Percentiles rank a stretch among this genome's conserved stretches.
phyloP scores from a whole-genome alignment of 2,888 invertebrate species.

The Cephonodes hylas region DNA sequence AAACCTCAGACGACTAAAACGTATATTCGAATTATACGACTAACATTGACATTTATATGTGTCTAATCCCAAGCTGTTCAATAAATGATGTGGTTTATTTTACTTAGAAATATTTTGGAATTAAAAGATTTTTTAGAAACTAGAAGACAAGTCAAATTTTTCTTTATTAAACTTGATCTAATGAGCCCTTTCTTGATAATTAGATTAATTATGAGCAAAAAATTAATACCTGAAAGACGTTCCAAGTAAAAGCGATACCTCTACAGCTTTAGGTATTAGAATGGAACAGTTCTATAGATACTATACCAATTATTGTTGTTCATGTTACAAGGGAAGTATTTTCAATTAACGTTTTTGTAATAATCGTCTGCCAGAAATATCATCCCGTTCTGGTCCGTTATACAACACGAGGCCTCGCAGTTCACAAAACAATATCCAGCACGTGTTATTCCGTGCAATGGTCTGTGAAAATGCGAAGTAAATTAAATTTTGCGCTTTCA shows the following conservation, averaged over 20 bases:
- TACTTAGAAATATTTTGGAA: neutral
- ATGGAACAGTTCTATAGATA: too few relatives aligned
- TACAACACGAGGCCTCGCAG: neutral
- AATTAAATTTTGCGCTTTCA: conserved; percentile 4
- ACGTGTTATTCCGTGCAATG: neutral
- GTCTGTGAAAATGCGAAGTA: neutral
- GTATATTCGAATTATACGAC: neutral
- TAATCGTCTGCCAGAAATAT: neutral
- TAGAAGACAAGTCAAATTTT: neutral
- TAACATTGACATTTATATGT: neutral
- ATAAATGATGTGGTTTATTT: neutral
- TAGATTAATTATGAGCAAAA: too few relatives aligned
- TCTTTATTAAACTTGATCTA: neutral
- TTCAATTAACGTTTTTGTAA: neutral
- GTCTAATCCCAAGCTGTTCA: neutral
- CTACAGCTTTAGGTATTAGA: too few relatives aligned
- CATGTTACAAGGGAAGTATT: neutral
- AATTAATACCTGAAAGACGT: too few relatives aligned
- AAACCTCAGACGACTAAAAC: neutral
- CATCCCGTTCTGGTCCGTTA: neutral
- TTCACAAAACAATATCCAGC: neutral
- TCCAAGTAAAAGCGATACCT: too few relatives aligned
- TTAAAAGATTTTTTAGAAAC: neutral
- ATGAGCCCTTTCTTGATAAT: neutral
- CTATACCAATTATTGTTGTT: too few relatives aligned